Base-by-base conservation (phyloP, 2,888 invertebrate species). In the Amphipoea oculea region DNA sequence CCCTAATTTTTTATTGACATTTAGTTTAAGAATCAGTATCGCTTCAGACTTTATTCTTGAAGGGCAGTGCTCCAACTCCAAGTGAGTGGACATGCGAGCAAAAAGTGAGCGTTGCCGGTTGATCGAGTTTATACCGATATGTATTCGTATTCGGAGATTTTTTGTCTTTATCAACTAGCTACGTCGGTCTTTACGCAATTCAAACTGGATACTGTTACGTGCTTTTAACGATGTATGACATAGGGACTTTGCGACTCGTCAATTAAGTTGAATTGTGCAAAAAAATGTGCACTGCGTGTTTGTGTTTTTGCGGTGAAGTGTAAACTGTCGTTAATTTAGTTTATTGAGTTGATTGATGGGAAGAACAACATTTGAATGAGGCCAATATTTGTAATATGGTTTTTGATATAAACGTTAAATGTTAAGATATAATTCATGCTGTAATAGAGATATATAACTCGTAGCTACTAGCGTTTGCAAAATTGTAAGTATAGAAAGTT, bases 71-170 rank as follows among this genome's bases (percentile, higher is more conserved):
- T 80, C 69, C 78, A 84, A 86, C 72, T 77, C 76, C 79, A 85
- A 87, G 87, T 87, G 83, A 88, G 86, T 84, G 88, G 85, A 75
- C 60, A 78, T 79, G 73, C 67, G 66, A 78, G 79, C 83, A 79
- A 92, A 92, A 93, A 93, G 89, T 89, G 87, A 92, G 84, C 84
- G 90, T 87, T 82, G 85, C 83, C 81, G 79, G 79, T 88, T 87
- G 88, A 90, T 89, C 91, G 85, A 90, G 90, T 92, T 93, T 90
- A 89, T 89, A 84, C 78, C 80, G 69, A 83, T 82, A 83, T 78
- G 71, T 84, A 86, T 85, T 85, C 82, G 82, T 87, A 89, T 89
- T 88, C 87, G 83, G 84, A 84, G 42, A 72, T 85, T 90, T 91
- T 92, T 91, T 91, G 79, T 85, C 79, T 88, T 88, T 90, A 86